Conservation (phyloP, 1,140 invertebrate species). For the Mya arenaria region DNA sequence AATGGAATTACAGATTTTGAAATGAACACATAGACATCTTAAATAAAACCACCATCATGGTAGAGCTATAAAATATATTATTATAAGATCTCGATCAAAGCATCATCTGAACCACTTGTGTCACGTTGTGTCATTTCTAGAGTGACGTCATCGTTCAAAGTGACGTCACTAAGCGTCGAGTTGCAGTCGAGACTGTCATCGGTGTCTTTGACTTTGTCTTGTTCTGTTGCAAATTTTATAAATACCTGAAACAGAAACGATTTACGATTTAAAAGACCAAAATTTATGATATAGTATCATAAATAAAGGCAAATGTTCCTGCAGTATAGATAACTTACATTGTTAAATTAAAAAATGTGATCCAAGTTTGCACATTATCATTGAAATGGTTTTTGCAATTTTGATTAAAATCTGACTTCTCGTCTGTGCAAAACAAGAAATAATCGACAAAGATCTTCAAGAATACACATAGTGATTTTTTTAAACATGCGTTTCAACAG, state of each 20-base stretch:
- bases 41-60: no score
- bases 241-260: conserved; percentile 78
- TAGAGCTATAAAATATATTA: no score
- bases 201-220: no score
- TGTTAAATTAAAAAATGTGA: no score
- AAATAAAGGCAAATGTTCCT: not conserved
- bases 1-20: no score
- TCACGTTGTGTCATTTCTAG: no score
- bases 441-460: not conserved
- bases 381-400: not conserved
- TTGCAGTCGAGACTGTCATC: no score
- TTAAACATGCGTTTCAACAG: not conserved
- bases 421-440: not conserved
- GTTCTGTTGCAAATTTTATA: conserved; percentile 82
- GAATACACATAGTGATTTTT: not conserved
- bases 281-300: not conserved
- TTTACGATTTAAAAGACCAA: not conserved
- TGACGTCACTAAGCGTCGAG: no score
- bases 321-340: not conserved
- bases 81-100: no score
- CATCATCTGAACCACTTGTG: no score
- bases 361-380: not conserved
- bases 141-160: no score
- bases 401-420: not conserved
- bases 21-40: no score